phyloP scores from a whole-genome alignment of 1,140 invertebrate genomes.

The Ostrea denselamellosa region DNA sequence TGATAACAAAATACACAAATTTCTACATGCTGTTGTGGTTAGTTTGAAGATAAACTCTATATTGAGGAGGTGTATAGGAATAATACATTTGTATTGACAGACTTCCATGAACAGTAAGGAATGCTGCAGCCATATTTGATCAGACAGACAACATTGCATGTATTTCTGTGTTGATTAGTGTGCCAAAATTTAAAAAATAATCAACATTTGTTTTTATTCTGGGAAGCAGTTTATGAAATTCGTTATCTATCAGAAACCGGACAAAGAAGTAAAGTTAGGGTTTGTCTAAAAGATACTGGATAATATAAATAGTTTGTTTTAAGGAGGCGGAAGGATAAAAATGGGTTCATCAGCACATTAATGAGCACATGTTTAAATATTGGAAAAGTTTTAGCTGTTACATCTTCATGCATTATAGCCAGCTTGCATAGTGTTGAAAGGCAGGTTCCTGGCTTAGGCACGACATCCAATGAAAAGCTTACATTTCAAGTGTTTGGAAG shows the following conservation, averaged over 20 bases:
- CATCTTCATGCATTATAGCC: background rate
- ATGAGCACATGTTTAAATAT: constrained; percentile 26
- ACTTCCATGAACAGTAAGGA: no score
- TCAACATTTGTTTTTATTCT: background rate
- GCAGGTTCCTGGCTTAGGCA: background rate
- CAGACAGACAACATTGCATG: background rate
- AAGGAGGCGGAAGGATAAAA: background rate
- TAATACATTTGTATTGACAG: no score
- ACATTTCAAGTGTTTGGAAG: constrained; percentile 12
- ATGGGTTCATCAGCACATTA: constrained; percentile 7
- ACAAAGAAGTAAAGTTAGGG: background rate
- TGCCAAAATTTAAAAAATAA: background rate
- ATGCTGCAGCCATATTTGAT: no score
- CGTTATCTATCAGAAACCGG: background rate
- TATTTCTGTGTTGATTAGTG: background rate
- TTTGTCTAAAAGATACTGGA: background rate
- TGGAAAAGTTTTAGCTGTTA: constrained; percentile 29
- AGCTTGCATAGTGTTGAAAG: constrained; percentile 30
- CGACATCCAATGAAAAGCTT: background rate
- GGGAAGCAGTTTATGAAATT: background rate
- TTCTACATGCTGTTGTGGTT: no score
- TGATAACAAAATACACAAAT: no score
- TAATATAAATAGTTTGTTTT: background rate
- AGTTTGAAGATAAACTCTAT: no score
- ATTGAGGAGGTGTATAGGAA: no score